A percentile compares a stretch with the other conserved stretches of the same genome.
Evolutionary conservation across 2,888 invertebrate species (phyloP).

Genomic region (Drosophila mayaguana): DNA sequence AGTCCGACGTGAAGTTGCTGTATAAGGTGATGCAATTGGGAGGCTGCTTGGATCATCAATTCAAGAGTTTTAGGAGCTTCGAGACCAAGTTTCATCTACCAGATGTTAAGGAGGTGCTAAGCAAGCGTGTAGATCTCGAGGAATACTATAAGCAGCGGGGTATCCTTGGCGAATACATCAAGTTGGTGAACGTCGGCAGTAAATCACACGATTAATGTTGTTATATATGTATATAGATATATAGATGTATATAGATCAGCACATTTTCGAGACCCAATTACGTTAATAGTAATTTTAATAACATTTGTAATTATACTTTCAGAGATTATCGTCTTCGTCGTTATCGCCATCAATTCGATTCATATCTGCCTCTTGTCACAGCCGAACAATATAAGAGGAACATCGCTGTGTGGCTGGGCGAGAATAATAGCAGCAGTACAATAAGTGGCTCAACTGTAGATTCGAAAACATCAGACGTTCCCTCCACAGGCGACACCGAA

Average conservation of each 20-base stretch:
- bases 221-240: not conserved
- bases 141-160: constrained; percentile 84
- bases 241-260: too few species aligned
- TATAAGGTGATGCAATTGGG: constrained; percentile 82
- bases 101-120: constrained; percentile 75
- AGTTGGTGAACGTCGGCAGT: constrained; percentile 68
- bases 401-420: constrained; percentile 72
- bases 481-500: constrained; percentile 69
- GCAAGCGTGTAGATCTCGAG: constrained; percentile 81
- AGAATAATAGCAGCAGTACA: constrained; percentile 58
- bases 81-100: constrained; percentile 82
- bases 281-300: not conserved
- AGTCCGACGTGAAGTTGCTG: constrained; percentile 83
- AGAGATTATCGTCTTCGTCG: constrained; percentile 83
- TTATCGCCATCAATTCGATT: constrained; percentile 83
- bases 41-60: constrained; percentile 79
- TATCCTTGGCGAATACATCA: constrained; percentile 82
- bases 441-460: constrained; percentile 46
- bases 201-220: constrained; percentile 37
- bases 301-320: not conserved
- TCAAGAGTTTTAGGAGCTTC: constrained; percentile 69
- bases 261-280: not conserved
- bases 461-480: constrained; percentile 33
- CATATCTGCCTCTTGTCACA: constrained; percentile 79
- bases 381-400: constrained; percentile 73